Conservation (phyloP, 2,797 vertebrate genomes). For the Pampus argenteus region DNA sequence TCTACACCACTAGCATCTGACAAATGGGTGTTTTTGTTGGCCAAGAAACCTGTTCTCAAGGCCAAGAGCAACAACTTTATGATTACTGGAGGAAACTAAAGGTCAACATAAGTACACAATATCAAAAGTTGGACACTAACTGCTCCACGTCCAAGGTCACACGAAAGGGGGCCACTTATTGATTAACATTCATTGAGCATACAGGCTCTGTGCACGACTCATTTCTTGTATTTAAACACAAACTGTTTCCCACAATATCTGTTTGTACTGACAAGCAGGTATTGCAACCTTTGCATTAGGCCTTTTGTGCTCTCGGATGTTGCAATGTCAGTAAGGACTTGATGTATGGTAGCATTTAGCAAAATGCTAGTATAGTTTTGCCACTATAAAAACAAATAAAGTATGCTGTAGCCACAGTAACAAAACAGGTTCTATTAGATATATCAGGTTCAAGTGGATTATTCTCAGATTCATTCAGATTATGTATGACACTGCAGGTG, state of each 20-base stretch:
- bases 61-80: slow-evolving; percentile 6
- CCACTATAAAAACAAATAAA: background rate
- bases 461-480: too few relatives aligned
- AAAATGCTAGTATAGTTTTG: background rate
- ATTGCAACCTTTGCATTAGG: background rate
- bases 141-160: background rate
- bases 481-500: slow-evolving; percentile 2
- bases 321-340: background rate
- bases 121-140: background rate
- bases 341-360: background rate
- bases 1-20: background rate
- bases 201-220: background rate
- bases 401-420: background rate
- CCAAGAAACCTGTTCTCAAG: background rate
- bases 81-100: background rate
- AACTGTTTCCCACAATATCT: background rate
- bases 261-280: background rate
- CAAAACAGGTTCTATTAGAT: background rate
- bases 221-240: slow-evolving; percentile 1
- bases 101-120: background rate
- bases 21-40: slow-evolving; percentile 7
- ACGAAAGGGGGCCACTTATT: background rate
- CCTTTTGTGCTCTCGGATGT: background rate
- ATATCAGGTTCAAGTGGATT: background rate
- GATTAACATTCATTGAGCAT: background rate